A percentile compares a stretch with the other conserved stretches of the same genome.
Evolutionary conservation across 2,797 vertebrate genomes (phyloP).

Genomic region (Acestrorhynchus altus): DNA sequence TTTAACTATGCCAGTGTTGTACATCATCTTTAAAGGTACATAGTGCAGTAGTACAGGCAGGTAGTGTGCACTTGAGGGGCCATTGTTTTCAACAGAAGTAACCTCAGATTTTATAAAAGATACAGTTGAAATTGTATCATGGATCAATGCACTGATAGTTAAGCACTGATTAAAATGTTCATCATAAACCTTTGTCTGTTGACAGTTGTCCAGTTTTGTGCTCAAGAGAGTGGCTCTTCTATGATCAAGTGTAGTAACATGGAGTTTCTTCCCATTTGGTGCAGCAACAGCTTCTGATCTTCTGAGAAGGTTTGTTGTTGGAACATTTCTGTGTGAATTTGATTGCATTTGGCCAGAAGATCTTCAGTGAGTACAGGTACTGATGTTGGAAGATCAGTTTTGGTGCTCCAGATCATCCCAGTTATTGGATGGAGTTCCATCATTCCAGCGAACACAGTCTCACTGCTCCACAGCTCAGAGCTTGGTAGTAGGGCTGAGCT

Average conservation of each 20-base stretch:
- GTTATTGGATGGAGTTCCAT: neutral
- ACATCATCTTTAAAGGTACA: conserved; percentile 83
- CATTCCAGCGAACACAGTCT: too few relatives aligned
- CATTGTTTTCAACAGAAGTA: conserved; percentile 33
- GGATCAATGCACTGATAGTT: conserved; percentile 18
- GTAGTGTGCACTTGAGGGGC: conserved; percentile 26
- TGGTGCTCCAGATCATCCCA: neutral
- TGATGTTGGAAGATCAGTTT: neutral
- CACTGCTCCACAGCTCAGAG: too few relatives aligned
- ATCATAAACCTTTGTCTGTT: conserved; percentile 13
- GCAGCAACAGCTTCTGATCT: neutral
- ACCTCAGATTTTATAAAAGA: conserved; percentile 14
- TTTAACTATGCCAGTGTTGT: conserved; percentile 84
- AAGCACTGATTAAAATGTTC: conserved; percentile 16
- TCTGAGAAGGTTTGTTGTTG: neutral
- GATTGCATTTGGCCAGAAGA: too few relatives aligned
- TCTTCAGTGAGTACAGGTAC: neutral
- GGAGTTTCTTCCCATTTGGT: neutral
- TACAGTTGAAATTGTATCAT: neutral
- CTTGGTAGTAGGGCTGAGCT: too few relatives aligned
- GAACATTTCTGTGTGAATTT: too few relatives aligned
- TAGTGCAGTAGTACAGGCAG: conserved; percentile 18
- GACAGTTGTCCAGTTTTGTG: neutral
- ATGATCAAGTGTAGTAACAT: too few relatives aligned
- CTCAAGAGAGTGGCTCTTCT: too few relatives aligned